These are phyloP conservation scores for Tetranychus piercei DNA, from an alignment of 2,888 invertebrate genomes.

Conservation along the genomic window DNA sequence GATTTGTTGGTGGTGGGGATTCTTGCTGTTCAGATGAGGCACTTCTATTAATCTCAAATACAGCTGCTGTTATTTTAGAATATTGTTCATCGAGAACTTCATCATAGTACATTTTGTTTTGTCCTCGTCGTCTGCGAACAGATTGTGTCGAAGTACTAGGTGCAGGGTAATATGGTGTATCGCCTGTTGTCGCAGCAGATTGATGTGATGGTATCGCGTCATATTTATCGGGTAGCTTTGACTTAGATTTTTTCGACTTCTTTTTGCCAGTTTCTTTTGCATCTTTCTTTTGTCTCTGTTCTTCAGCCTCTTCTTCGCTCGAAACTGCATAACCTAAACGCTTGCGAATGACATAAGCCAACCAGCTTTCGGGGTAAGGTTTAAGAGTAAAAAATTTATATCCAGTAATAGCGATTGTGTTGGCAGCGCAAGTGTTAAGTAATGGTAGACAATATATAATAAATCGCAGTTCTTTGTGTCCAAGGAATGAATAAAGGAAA, in stretches of 20 bases:
- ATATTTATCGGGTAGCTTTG: not conserved
- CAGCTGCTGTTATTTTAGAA: conserved; percentile 14
- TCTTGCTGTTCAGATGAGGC: not conserved
- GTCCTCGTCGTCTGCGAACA: conserved; percentile 37
- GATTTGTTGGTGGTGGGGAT: not conserved
- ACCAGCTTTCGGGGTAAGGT: conserved; percentile 11
- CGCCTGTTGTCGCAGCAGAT: not conserved
- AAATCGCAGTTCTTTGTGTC: conserved; percentile 93
- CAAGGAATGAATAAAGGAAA: conserved; percentile 73
- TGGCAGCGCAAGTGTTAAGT: conserved; percentile 69
- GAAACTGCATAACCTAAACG: not conserved
- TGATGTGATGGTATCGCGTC: not conserved
- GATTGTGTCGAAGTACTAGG: not conserved
- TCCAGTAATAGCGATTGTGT: not conserved
- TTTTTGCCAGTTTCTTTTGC: not conserved
- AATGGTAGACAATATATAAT: conserved; percentile 92
- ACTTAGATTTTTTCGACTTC: not conserved
- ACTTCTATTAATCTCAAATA: not conserved
- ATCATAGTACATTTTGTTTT: conserved; percentile 47
- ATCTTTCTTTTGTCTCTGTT: not conserved
- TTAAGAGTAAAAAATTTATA: not conserved
- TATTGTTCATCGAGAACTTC: conserved; percentile 37
- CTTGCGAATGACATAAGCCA: not conserved
- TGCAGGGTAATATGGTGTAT: not conserved
- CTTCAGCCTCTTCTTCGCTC: not conserved